Base-by-base conservation (phyloP, 1,140 invertebrate genomes). In the Ectropis grisescens region DNA sequence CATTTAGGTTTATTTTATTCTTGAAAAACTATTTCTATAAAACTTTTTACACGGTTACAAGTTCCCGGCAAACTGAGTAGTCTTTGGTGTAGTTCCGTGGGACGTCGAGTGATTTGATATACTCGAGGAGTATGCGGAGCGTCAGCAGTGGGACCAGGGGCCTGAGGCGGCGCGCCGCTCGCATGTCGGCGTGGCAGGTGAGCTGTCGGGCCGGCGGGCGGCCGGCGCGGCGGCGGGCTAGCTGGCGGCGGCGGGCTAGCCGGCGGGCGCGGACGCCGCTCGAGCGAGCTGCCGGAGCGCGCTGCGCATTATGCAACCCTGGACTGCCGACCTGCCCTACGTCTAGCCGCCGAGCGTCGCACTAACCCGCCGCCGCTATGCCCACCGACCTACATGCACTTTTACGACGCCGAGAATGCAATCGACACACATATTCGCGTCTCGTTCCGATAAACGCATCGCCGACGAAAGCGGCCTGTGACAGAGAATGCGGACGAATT, bases 311-410 rank as follows among this genome's bases (percentile, higher is more conserved):
- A 67, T 68, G 68, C 65, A 67, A 67, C 49, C 43, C 56, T 36
- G 37, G 32, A 43, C 41, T 52, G 55, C 65, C 75, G 74, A 76
- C 78, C 76, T 82, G 74, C 78, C 75, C 68, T 65, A 81, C 79
- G 72, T 65, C 69, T 72, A 59, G 60, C 61, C 59, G 54, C 48
- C 54, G 70, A 72, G 55, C 62, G 56, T 56, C 59, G 66, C 61
- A 75, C 69, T 74, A 71, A 68, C 58, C 57, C 65, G 66, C 48
- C 55, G 51, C 53, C 54, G 62, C 69, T 71, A 64, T 60, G 67
- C 74, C 79, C 70, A 68, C 76, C 76, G 74, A 82, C 75, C 74
- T 69, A 80, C 59, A 80, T 83, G 80, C 78, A 83, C 78, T 82
- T 78, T 75, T 80, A 66, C 72, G 62, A 65, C 58, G 59, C 45